Evolutionary conservation across 2,113 vertebrate species (phyloP).

Genomic region (Arvicanthis niloticus): DNA sequence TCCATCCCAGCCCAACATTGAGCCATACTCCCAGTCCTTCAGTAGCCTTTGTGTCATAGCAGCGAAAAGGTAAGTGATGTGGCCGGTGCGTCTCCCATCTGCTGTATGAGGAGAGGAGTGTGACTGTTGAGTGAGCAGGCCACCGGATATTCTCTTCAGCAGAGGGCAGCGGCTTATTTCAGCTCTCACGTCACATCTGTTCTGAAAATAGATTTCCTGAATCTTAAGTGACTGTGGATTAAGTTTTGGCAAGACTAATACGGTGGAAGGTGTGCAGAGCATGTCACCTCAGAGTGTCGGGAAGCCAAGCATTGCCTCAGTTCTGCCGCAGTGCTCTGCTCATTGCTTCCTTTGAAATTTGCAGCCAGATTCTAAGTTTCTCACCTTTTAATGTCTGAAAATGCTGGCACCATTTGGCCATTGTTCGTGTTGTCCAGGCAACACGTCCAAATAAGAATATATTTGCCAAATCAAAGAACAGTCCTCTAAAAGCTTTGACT

Average conservation of each 20-base stretch:
- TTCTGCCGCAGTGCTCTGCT: constrained; percentile 33
- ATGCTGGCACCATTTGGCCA: constrained; percentile 10
- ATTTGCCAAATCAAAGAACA: constrained; percentile 37
- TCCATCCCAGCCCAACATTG: neutral
- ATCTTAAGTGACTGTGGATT: constrained; percentile 62
- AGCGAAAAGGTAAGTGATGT: neutral
- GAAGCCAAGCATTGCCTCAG: neutral
- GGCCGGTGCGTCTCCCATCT: neutral
- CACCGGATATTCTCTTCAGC: neutral
- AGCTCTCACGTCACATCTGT: constrained; percentile 43
- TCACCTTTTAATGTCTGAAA: constrained; percentile 32
- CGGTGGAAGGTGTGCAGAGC: constrained; percentile 1
- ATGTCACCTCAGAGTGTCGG: neutral
- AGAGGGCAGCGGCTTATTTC: constrained; percentile 33
- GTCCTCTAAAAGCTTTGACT: neutral
- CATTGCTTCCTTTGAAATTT: constrained; percentile 66
- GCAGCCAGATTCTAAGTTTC: constrained; percentile 41
- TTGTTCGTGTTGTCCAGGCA: constrained; percentile 48
- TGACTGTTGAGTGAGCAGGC: neutral
- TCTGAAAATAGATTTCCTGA: constrained; percentile 68
- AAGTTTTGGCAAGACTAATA: constrained; percentile 27
- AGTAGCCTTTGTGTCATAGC: neutral
- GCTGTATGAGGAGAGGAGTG: neutral
- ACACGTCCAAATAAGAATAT: neutral
- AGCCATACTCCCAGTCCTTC: neutral